phyloP scores from a whole-genome alignment of 1,140 invertebrate species.

The Ceratina australensis region DNA sequence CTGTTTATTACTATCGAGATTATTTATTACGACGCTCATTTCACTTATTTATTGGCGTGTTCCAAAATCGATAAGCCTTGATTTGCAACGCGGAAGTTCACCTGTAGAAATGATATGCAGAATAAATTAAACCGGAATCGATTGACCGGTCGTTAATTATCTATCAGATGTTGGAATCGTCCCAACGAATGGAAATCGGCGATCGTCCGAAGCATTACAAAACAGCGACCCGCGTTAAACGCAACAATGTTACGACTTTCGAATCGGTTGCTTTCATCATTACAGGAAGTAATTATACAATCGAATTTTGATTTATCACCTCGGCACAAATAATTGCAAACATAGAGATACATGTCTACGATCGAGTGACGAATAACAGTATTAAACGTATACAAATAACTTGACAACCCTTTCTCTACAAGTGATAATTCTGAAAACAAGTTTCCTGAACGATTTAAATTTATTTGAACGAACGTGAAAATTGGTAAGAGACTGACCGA shows the following conservation, averaged over 20 bases:
- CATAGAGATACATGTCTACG: not conserved
- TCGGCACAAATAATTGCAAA: not conserved
- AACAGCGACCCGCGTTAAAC: slow-evolving; percentile 8
- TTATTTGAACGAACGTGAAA: not conserved
- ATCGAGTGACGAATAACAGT: too few relatives aligned
- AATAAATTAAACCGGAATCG: too few relatives aligned
- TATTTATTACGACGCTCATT: too few relatives aligned
- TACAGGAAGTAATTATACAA: slow-evolving; percentile 3
- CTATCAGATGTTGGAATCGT: too few relatives aligned
- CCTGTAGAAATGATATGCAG: too few relatives aligned
- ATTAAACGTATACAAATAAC: too few relatives aligned
- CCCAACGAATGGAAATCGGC: not conserved
- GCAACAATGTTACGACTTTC: slow-evolving; percentile 18
- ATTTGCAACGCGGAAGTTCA: too few relatives aligned
- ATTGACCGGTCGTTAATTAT: not conserved
- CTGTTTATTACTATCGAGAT: too few relatives aligned
- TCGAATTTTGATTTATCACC: not conserved
- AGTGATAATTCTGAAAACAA: not conserved
- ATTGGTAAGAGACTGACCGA: not conserved
- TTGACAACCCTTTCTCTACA: too few relatives aligned
- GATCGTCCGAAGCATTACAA: slow-evolving; percentile 7
- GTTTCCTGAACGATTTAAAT: not conserved
- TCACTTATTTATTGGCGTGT: too few relatives aligned
- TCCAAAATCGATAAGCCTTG: too few relatives aligned
- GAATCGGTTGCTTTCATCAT: slow-evolving; percentile 41